Conservation (phyloP, 2,113 vertebrate genomes). For the Dromaius novaehollandiae region DNA sequence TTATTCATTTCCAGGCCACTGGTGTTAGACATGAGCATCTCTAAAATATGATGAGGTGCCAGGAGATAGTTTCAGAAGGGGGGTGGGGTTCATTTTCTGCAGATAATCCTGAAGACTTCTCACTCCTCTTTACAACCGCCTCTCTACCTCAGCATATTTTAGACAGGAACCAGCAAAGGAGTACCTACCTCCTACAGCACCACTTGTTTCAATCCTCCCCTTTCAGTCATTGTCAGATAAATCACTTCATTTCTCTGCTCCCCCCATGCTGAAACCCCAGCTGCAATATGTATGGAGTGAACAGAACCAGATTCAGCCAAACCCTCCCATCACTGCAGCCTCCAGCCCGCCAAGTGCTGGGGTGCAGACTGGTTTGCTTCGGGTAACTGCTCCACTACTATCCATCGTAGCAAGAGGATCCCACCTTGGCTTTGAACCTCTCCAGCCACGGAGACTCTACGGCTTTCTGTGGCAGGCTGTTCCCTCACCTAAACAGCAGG, state of each 20-base stretch:
- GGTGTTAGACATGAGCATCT: background rate
- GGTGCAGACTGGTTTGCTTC: background rate
- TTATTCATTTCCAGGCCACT: background rate
- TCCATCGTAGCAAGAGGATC: accelerated
- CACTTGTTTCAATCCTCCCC: background rate
- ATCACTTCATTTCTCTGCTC: background rate
- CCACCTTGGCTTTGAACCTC: background rate
- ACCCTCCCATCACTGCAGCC: accelerated
- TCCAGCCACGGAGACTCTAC: background rate
- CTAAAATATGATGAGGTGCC: accelerated
- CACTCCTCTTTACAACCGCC: background rate
- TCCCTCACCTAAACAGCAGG: accelerated
- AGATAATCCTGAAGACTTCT: background rate
- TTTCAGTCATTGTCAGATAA: background rate
- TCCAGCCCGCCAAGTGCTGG: accelerated
- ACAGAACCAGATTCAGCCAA: background rate
- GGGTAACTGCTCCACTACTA: background rate
- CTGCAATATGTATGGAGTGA: background rate
- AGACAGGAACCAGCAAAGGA: background rate
- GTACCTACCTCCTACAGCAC: background rate
- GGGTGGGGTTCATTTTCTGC: accelerated
- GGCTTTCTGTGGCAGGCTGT: background rate
- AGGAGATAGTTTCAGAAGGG: background rate
- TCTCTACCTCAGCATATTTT: background rate
- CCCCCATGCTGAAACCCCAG: accelerated